Percentiles rank a stretch among this genome's conserved stretches.
These are phyloP conservation scores for Tubulanus polymorphus DNA, from an alignment of 2,888 invertebrate genomes.

Conservation along the genomic window DNA sequence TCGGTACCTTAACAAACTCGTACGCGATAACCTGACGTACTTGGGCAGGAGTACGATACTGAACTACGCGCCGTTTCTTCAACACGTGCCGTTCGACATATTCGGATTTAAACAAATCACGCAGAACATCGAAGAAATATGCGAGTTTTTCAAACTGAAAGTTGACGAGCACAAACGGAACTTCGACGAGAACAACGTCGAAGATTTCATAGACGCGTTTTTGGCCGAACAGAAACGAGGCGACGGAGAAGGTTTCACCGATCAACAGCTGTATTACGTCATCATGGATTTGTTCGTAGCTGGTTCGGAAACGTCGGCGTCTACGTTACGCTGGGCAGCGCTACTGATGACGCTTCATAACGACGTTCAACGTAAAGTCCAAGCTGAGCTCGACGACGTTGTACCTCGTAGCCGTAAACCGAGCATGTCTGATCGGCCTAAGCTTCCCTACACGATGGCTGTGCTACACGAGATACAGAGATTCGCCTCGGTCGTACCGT, in stretches of 20 bases:
- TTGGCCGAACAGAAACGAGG: slow-evolving; percentile 22
- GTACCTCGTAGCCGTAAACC: slow-evolving; percentile 32
- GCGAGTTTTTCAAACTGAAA: neutral
- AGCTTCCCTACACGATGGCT: slow-evolving; percentile 24
- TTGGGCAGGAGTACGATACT: slow-evolving; percentile 19
- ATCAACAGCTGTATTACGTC: neutral
- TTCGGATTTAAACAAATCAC: slow-evolving; percentile 11
- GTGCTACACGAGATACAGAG: slow-evolving; percentile 24
- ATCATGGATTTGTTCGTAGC: slow-evolving; percentile 30
- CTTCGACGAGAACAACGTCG: slow-evolving; percentile 16
- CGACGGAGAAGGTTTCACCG: slow-evolving; percentile 11
- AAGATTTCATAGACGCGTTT: slow-evolving; percentile 32
- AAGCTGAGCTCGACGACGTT: slow-evolving; percentile 50
- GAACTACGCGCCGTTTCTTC: slow-evolving; percentile 21
- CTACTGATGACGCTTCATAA: slow-evolving; percentile 75
- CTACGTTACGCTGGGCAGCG: slow-evolving; percentile 79
- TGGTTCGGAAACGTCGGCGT: slow-evolving; percentile 67
- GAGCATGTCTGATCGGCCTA: slow-evolving; percentile 6
- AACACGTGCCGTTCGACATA: slow-evolving; percentile 22
- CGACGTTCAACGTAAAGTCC: slow-evolving; percentile 63
- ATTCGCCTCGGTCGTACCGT: slow-evolving; percentile 23
- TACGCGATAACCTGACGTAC: slow-evolving; percentile 9
- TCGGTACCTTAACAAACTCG: slow-evolving; percentile 4
- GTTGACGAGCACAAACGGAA: slow-evolving; percentile 17
- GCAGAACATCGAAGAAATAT: neutral